These are phyloP conservation scores for Sarcoramphus papa DNA, from an alignment of 2,797 vertebrate species.

Conservation along the genomic window DNA sequence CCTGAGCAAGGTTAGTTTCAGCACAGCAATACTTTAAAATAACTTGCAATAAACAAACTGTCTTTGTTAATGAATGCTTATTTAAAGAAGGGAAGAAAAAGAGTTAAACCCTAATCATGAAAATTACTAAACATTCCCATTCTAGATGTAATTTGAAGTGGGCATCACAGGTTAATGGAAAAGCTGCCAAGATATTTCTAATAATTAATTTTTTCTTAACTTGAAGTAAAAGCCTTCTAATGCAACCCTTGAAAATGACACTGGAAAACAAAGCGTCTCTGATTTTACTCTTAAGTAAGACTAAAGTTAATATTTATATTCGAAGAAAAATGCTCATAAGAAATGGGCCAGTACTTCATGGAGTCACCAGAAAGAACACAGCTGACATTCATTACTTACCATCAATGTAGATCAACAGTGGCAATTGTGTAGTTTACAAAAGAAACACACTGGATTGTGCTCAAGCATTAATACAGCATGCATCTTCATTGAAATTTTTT, in stretches of 20 bases:
- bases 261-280: not conserved
- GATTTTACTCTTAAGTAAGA: not conserved
- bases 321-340: not conserved
- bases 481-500: not conserved
- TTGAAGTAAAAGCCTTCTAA: not conserved
- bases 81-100: not conserved
- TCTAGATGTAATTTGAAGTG: conserved; percentile 11
- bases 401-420: not conserved
- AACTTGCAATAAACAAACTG: not conserved
- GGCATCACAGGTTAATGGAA: conserved; percentile 24
- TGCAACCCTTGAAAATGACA: not conserved
- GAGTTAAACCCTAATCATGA: not conserved
- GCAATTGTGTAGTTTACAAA: not conserved
- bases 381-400: not conserved
- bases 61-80: not conserved
- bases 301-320: not conserved
- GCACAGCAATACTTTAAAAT: not conserved
- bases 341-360: not conserved
- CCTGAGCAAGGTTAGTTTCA: not conserved
- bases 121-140: not conserved
- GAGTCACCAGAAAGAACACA: not conserved
- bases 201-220: not conserved
- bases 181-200: conserved; percentile 1
- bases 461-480: not conserved
- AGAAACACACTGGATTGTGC: not conserved